A percentile compares a stretch with the other conserved stretches of the same genome.
Evolutionary conservation across 2,888 invertebrate genomes (phyloP).

Genomic region (Theodoxus fluviatilis): DNA sequence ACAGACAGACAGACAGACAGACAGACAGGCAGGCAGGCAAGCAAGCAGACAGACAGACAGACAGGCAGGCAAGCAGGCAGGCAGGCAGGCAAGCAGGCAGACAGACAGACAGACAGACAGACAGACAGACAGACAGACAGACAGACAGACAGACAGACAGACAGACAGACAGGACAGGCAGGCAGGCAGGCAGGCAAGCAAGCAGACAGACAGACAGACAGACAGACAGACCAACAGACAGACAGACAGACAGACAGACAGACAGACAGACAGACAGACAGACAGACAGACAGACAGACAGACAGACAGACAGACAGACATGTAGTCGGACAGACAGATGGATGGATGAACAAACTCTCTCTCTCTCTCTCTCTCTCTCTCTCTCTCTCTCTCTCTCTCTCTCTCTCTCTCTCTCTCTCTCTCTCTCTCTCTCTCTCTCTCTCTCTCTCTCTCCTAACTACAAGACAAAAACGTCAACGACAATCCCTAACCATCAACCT

Average conservation of each 20-base stretch:
- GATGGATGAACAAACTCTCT: neutral
- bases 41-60: neutral
- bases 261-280: conserved; percentile 2
- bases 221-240: neutral
- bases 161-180: conserved; percentile 10
- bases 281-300: neutral
- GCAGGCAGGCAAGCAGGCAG: neutral
- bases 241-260: neutral
- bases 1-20: neutral
- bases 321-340: neutral
- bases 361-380: conserved; percentile 10
- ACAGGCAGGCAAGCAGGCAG: neutral
- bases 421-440: conserved; percentile 6
- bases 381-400: conserved; percentile 8
- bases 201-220: neutral
- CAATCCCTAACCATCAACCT: no score
- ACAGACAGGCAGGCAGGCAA: neutral
- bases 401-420: conserved; percentile 9
- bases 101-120: neutral
- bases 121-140: conserved; percentile 13
- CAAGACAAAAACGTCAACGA: no score
- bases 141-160: conserved; percentile 23
- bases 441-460: neutral
- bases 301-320: neutral
- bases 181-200: neutral